Conservation (phyloP, 2,888 invertebrate species). For the Lochmaea capreae region DNA sequence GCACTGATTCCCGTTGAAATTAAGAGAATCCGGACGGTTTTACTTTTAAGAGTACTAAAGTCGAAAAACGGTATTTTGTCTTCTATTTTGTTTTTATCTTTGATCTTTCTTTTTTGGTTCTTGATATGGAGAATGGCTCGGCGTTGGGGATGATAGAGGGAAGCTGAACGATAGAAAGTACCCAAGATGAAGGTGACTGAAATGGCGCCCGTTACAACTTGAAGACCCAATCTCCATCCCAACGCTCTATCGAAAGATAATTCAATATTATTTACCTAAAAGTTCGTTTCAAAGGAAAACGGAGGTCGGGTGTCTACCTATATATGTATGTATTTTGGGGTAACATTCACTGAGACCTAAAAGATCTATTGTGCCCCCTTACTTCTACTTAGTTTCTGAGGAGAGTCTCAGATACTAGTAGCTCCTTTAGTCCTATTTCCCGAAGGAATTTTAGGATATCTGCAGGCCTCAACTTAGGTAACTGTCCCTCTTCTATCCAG, state of each 20-base stretch:
- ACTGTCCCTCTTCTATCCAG: too few species aligned
- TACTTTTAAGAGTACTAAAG: slow-evolving; percentile 85
- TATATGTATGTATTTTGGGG: too few species aligned
- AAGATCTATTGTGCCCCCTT: too few species aligned
- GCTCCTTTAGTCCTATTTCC: too few species aligned
- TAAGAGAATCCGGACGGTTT: slow-evolving; percentile 85
- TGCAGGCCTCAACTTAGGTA: too few species aligned
- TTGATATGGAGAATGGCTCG: slow-evolving; percentile 89
- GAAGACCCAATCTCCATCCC: slow-evolving; percentile 85
- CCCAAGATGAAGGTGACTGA: slow-evolving; percentile 87
- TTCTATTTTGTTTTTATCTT: slow-evolving; percentile 80
- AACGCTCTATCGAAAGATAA: slow-evolving; percentile 70
- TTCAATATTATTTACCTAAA: too few species aligned
- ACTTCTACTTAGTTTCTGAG: too few species aligned
- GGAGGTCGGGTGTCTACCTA: too few species aligned
- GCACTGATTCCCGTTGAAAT: slow-evolving; percentile 83
- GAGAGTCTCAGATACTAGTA: too few species aligned
- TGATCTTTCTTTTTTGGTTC: slow-evolving; percentile 87
- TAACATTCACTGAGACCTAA: too few species aligned
- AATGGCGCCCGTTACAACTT: slow-evolving; percentile 86
- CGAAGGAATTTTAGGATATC: too few species aligned
- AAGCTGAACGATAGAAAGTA: slow-evolving; percentile 88
- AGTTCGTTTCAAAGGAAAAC: too few species aligned
- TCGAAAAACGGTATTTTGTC: slow-evolving; percentile 89
- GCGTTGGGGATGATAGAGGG: slow-evolving; percentile 88